Conservation (phyloP, 2,888 invertebrate species). For the Erpobdella octoculata region DNA sequence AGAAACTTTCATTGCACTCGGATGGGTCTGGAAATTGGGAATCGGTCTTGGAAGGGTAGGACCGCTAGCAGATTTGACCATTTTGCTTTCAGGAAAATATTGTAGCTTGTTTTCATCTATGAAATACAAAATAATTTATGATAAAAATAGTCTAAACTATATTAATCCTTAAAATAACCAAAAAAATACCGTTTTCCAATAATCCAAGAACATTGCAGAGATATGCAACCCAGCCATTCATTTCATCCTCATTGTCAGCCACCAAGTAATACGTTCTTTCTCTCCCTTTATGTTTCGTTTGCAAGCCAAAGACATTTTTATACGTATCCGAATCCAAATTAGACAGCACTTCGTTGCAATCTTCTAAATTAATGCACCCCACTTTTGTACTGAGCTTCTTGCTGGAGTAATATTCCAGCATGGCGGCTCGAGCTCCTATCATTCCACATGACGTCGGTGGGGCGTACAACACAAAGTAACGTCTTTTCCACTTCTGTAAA, state of each 20-base stretch:
- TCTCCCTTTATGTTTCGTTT: constrained; percentile 43
- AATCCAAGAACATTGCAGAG: constrained; percentile 71
- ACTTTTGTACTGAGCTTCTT: constrained; percentile 39
- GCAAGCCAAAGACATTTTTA: constrained; percentile 45
- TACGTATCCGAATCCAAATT: constrained; percentile 47
- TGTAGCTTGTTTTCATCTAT: constrained; percentile 9
- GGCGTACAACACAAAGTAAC: constrained; percentile 80
- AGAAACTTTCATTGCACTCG: background rate
- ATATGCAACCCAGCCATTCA: constrained; percentile 89
- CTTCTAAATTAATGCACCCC: constrained; percentile 71
- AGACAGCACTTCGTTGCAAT: constrained; percentile 77
- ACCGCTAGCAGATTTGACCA: background rate
- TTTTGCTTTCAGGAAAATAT: background rate
- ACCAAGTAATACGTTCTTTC: constrained; percentile 76
- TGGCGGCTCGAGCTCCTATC: constrained; percentile 80
- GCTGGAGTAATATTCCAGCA: constrained; percentile 85
- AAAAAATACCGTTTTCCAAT: constrained; percentile 28
- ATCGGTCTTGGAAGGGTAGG: background rate
- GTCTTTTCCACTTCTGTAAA: constrained; percentile 80
- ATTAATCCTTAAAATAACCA: background rate
- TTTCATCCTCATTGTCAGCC: constrained; percentile 80
- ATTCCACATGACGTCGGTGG: constrained; percentile 57
- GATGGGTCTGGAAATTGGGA: constrained; percentile 12
- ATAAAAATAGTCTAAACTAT: background rate
- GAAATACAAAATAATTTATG: background rate